Percentiles rank a stretch among this genome's conserved stretches.
phyloP scores from a whole-genome alignment of 2,888 invertebrate species.

The Ellobium chinense region DNA sequence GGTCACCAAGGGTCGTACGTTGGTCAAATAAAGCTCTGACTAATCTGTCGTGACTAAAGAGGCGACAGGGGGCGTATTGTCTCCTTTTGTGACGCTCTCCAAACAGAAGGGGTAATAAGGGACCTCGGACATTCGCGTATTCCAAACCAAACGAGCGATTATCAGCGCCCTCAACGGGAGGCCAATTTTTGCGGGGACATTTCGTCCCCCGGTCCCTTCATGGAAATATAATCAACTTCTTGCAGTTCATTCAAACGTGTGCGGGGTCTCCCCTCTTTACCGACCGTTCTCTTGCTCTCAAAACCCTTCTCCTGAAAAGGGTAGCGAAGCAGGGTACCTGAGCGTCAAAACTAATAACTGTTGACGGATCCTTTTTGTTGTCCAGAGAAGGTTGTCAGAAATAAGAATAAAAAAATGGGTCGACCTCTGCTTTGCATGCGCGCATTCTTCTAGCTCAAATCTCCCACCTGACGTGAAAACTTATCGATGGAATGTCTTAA shows the following conservation, averaged over 20 bases:
- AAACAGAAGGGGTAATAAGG: conserved; percentile 27
- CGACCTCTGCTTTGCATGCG: too few species aligned
- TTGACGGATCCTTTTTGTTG: neutral
- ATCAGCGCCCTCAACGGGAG: neutral
- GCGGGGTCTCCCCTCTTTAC: neutral
- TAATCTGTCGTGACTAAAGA: conserved; percentile 18
- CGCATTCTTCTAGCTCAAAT: too few species aligned
- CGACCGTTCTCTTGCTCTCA: neutral
- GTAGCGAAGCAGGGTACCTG: neutral
- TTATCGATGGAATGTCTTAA: too few species aligned
- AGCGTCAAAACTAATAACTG: neutral
- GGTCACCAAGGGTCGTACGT: conserved; percentile 2
- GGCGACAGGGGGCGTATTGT: conserved; percentile 11
- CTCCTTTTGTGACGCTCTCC: conserved; percentile 12
- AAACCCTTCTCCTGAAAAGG: neutral
- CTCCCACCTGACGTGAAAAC: too few species aligned
- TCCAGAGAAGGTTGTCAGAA: too few species aligned
- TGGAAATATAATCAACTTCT: neutral
- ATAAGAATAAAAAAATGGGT: too few species aligned
- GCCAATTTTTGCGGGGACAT: neutral
- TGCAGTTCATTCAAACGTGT: neutral
- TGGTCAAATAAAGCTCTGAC: conserved; percentile 25
- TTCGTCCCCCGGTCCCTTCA: neutral
- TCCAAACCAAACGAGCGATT: neutral
- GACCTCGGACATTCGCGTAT: neutral